A percentile compares a stretch with the other conserved stretches of the same genome.
Evolutionary conservation across 2,113 vertebrate species (phyloP).

Genomic region (Phaethornis superciliosus): DNA sequence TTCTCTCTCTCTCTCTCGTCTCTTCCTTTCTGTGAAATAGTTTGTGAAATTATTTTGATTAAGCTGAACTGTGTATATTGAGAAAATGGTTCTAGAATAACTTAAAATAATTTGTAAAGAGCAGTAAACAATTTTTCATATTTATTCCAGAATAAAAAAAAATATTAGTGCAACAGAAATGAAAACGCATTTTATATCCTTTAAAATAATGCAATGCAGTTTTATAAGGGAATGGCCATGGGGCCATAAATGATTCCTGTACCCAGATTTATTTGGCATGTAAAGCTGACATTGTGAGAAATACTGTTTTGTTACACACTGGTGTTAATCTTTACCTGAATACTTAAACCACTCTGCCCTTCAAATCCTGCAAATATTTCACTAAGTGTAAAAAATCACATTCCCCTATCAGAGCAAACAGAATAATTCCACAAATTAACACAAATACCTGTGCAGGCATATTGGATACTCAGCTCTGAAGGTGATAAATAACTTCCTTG

Average conservation of each 20-base stretch:
- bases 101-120: neutral
- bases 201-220: neutral
- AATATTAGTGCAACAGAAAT: neutral
- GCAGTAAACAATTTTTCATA: neutral
- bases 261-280: neutral
- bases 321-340: neutral
- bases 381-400: neutral
- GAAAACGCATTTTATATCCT: neutral
- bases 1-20: slow-evolving; percentile 22
- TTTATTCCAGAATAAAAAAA: slow-evolving; percentile 24
- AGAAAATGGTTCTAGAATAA: slow-evolving; percentile 5
- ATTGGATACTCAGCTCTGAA: neutral
- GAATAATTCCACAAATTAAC: neutral
- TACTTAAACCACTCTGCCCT: neutral
- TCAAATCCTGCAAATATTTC: neutral
- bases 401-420: neutral
- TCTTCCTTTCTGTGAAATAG: slow-evolving; percentile 27
- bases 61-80: neutral
- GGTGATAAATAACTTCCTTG: neutral
- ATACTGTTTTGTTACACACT: neutral
- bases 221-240: neutral
- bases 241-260: neutral
- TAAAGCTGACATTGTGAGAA: neutral
- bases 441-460: neutral
- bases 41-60: slow-evolving; percentile 40